phyloP scores from a whole-genome alignment of 2,888 invertebrate species.

The Oxystoma pomonae region DNA sequence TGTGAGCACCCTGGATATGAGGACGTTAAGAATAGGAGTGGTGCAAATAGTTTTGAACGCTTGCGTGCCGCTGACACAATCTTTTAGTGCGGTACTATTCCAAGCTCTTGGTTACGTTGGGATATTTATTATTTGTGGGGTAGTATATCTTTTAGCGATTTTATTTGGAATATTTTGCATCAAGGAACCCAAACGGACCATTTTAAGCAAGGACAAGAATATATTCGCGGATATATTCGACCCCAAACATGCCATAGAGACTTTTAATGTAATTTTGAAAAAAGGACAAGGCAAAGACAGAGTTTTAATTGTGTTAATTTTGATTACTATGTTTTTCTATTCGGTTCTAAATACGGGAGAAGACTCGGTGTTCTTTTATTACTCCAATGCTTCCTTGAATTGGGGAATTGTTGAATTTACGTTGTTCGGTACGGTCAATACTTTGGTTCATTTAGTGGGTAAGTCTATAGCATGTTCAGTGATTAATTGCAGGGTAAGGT shows the following conservation, averaged over 20 bases:
- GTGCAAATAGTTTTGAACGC: conserved; percentile 45
- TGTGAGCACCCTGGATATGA: conserved; percentile 52
- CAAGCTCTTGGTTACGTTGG: conserved; percentile 38
- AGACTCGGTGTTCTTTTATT: conserved; percentile 56
- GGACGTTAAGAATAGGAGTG: conserved; percentile 60
- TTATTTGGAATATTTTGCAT: conserved; percentile 40
- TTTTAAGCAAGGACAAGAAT: conserved; percentile 21
- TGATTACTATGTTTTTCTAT: conserved; percentile 36
- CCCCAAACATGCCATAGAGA: conserved; percentile 40
- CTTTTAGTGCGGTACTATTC: conserved; percentile 40
- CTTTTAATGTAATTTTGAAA: conserved; percentile 38
- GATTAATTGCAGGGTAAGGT: too few relatives aligned
- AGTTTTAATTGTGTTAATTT: conserved; percentile 32
- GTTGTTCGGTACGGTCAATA: conserved; percentile 55
- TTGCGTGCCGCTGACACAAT: conserved; percentile 34
- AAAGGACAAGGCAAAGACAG: conserved; percentile 36
- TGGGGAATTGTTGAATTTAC: conserved; percentile 59
- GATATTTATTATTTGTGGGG: conserved; percentile 35
- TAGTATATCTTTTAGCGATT: conserved; percentile 36
- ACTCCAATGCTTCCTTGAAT: conserved; percentile 55
- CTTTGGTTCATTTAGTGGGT: conserved; percentile 55
- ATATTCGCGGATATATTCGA: conserved; percentile 41
- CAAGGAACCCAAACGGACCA: conserved; percentile 36
- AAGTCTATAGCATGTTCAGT: conserved; percentile 32
- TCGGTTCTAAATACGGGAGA: conserved; percentile 48